Evolutionary conservation across 2,797 vertebrate species (phyloP).

Genomic region (Lepidocolaptes lacrymiger): DNA sequence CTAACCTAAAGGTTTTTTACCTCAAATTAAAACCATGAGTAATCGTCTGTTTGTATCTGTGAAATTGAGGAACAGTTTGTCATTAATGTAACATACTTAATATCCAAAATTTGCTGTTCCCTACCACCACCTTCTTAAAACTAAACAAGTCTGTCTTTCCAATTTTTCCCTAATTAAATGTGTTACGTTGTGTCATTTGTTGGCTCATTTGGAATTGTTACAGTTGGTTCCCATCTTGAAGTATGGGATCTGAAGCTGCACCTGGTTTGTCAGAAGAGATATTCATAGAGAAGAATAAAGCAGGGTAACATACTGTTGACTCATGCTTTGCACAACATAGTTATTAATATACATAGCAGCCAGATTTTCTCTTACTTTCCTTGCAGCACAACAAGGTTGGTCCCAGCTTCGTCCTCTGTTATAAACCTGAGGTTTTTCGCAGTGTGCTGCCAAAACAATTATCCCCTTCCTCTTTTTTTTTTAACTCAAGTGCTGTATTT

Average conservation of each 20-base stretch:
- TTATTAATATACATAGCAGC: not conserved
- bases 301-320: not conserved
- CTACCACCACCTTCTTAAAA: not conserved
- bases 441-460: not conserved
- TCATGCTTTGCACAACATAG: not conserved
- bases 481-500: not conserved
- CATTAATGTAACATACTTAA: not conserved
- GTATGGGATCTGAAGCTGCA: not conserved
- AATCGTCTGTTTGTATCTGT: slow-evolving; percentile 18
- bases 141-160: not conserved
- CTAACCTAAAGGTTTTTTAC: not conserved
- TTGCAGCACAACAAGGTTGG: not conserved
- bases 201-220: not conserved
- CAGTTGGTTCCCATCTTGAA: not conserved
- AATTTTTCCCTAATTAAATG: not conserved
- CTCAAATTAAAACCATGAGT: not conserved
- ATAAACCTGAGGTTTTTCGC: not conserved
- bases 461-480: not conserved
- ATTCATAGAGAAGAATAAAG: not conserved
- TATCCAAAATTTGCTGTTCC: slow-evolving; percentile 10
- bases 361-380: not conserved
- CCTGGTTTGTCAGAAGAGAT: not conserved
- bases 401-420: not conserved
- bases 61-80: not conserved
- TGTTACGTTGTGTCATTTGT: not conserved